Conservation (phyloP, 2,888 invertebrate genomes). For the Cetonia aurata region DNA sequence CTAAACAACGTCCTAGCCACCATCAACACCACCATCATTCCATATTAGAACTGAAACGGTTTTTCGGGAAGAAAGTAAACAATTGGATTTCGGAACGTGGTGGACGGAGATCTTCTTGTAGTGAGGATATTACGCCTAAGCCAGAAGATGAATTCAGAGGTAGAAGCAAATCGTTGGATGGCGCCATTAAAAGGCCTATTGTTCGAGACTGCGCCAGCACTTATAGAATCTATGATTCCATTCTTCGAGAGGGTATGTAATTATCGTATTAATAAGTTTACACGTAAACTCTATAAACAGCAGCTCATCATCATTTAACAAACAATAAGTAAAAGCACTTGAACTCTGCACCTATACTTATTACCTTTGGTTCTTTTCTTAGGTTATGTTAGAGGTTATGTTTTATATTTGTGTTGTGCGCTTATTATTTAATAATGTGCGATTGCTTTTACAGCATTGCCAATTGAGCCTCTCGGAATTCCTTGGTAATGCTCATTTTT, state of each 20-base stretch:
- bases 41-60: conserved; percentile 82
- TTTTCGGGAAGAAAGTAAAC: conserved; percentile 81
- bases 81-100: conserved; percentile 74
- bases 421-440: no score
- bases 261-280: background rate
- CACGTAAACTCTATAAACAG: no score
- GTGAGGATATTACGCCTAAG: conserved; percentile 66
- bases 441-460: no score
- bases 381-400: no score
- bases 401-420: no score
- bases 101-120: conserved; percentile 62
- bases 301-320: no score
- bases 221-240: conserved; percentile 84
- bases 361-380: no score
- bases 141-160: conserved; percentile 78
- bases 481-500: no score
- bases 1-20: conserved; percentile 62
- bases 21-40: conserved; percentile 73
- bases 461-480: no score
- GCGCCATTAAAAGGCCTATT: conserved; percentile 68
- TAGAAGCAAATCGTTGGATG: conserved; percentile 84
- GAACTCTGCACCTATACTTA: no score
- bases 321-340: no score
- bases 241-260: conserved; percentile 77
- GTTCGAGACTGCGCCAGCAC: conserved; percentile 82